A percentile compares a stretch with the other conserved stretches of the same genome.
phyloP scores from a whole-genome alignment of 1,140 invertebrate genomes.

The Melipona quadrifasciata region DNA sequence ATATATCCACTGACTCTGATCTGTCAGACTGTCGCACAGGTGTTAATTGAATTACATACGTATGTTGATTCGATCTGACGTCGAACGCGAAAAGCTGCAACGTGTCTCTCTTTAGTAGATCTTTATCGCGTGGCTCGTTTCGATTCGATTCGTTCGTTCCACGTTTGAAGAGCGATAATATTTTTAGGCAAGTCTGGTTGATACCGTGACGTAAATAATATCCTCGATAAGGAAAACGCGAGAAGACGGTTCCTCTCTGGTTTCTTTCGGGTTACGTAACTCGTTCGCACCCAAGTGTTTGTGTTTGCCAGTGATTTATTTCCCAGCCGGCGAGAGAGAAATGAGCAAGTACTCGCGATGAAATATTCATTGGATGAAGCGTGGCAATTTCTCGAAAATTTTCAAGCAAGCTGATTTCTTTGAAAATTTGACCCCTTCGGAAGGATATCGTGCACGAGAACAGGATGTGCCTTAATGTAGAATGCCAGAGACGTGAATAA shows the following conservation, averaged over 20 bases:
- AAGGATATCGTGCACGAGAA: not conserved
- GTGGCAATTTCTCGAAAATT: not conserved
- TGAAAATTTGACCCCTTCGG: not conserved
- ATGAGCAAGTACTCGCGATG: not conserved
- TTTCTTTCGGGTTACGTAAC: not conserved
- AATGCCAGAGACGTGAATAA: not conserved
- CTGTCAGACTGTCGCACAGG: not conserved
- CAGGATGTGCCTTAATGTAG: not conserved
- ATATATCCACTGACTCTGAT: not conserved
- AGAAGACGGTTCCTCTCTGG: not conserved
- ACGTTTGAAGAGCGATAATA: not conserved
- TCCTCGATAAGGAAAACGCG: not conserved
- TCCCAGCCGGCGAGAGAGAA: not conserved
- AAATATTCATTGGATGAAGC: not conserved
- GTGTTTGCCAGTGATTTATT: not conserved
- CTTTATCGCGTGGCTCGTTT: not conserved
- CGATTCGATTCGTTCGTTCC: not conserved
- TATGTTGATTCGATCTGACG: not conserved
- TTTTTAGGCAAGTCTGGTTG: not conserved
- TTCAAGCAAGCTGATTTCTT: too few relatives aligned
- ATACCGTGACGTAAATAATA: slow-evolving; percentile 9
- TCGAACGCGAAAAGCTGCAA: not conserved
- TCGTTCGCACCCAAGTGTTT: not conserved
- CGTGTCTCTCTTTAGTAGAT: not conserved
- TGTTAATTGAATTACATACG: not conserved